Percentiles rank a stretch among this genome's conserved stretches.
Evolutionary conservation across 2,888 invertebrate genomes (phyloP).

Genomic region (Ligdia adustata): DNA sequence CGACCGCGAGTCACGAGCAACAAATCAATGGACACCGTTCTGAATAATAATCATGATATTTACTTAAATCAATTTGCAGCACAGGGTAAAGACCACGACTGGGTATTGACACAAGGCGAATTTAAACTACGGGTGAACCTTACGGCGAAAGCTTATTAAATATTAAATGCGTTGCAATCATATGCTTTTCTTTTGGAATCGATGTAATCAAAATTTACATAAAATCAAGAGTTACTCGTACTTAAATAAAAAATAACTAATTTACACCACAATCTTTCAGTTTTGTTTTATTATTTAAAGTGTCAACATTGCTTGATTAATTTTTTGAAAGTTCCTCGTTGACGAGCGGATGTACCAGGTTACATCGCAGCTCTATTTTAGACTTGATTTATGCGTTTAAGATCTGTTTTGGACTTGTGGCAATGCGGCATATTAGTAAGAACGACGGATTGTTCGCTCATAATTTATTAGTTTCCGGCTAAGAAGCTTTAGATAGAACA

Average conservation of each 20-base stretch:
- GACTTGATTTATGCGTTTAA: constrained; percentile 72
- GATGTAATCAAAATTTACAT: too few relatives aligned
- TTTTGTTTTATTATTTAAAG: not conserved
- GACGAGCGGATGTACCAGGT: constrained; percentile 68
- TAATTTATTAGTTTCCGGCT: constrained; percentile 64
- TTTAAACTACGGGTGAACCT: constrained; percentile 10
- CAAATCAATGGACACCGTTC: constrained; percentile 56
- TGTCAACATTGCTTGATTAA: constrained; percentile 7
- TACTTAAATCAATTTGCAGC: constrained; percentile 39
- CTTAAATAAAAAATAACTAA: too few relatives aligned
- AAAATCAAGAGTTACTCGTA: too few relatives aligned
- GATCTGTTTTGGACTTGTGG: constrained; percentile 61
- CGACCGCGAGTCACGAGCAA: constrained; percentile 70
- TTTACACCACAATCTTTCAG: not conserved
- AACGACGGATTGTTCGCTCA: constrained; percentile 62
- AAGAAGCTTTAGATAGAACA: too few relatives aligned
- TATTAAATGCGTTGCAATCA: too few relatives aligned
- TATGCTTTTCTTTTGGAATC: too few relatives aligned
- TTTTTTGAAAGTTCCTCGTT: constrained; percentile 61
- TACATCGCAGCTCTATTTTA: constrained; percentile 71
- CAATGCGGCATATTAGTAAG: constrained; percentile 70
- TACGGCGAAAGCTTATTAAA: constrained; percentile 9
- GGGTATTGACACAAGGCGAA: constrained; percentile 15
- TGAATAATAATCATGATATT: constrained; percentile 69
- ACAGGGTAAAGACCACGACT: constrained; percentile 15